Conservation (phyloP, 1,140 invertebrate species). For the Hyphantria cunea region DNA sequence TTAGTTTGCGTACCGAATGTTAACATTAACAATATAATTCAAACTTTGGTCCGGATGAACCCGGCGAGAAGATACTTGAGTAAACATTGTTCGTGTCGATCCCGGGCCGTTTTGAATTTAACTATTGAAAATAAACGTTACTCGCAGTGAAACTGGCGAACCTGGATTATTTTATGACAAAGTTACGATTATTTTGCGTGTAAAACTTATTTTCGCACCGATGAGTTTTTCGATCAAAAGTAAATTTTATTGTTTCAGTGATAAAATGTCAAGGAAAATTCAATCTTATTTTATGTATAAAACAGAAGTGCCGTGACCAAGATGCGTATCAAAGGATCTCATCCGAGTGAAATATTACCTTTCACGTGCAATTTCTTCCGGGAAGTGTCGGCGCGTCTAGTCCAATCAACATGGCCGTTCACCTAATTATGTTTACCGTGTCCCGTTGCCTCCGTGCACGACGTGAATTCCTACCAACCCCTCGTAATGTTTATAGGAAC, state of each 20-base stretch:
- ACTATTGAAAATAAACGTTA: conserved; percentile 28
- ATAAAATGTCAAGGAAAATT: conserved; percentile 15
- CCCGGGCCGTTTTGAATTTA: conserved; percentile 23
- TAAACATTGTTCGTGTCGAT: conserved; percentile 24
- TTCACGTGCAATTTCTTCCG: conserved; percentile 50
- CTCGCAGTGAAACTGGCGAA: conserved; percentile 17
- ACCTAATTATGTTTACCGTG: conserved; percentile 64
- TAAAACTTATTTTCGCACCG: conserved; percentile 26
- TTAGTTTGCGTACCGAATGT: conserved; percentile 32
- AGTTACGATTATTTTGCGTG: conserved; percentile 25
- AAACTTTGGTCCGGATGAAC: conserved; percentile 28
- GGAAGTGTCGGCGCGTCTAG: conserved; percentile 47
- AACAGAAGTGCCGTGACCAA: conserved; percentile 32
- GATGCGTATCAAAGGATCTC: conserved; percentile 37
- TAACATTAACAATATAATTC: conserved; percentile 33
- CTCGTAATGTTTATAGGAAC: conserved; percentile 33
- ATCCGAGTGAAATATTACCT: conserved; percentile 48
- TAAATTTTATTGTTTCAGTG: conserved; percentile 18
- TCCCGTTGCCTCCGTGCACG: conserved; percentile 38
- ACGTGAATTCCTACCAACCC: conserved; percentile 31
- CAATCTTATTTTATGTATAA: conserved; percentile 26
- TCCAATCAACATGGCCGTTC: conserved; percentile 54
- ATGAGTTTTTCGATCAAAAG: conserved; percentile 28
- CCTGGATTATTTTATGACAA: conserved; percentile 28
- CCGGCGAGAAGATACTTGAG: conserved; percentile 28